Base-by-base conservation (phyloP, 2,113 vertebrate species). In the Panthera tigris region DNA sequence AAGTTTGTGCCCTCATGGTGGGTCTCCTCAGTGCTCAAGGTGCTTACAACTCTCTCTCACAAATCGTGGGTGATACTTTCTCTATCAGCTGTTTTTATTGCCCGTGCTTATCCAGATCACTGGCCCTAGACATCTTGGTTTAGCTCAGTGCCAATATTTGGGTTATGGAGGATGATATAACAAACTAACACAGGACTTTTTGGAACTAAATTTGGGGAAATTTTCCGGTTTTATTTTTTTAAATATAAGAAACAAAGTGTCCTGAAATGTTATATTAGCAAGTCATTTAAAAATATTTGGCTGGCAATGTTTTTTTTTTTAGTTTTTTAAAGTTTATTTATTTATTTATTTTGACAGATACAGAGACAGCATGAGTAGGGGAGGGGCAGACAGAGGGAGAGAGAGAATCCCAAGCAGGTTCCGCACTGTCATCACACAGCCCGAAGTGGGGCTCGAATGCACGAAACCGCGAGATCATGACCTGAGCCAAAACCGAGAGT, bases 201-300 rank as follows among this genome's bases (percentile, higher is more conserved):
- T n/a, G 41, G 52, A 94, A 94, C 74, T 96, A 66, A 95, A 91
- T 69, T 91, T 82, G 61, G 36, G 39, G 5, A 21, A 57, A 82
- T 13, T 45, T 85, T 87, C 66, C 36, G 66, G 29, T n/a, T 94
- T 89, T 7, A 19, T 36, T 55, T 74, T 76, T 19, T 50, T 16
- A 66, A 16, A 16, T 25, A 48, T 88, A 82, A 94, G 82, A 86
- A 27, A 66, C 69, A 29, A 66, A 81, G 41, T 95, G 41, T 39
- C 61, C 52, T 93, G 33, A 88, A 84, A 66, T 82, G 13, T 81
- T 85, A 8, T 45, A 71, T 57, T 19, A 94, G 25, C 33, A 96
- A 95, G 66, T 78, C 23, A 74, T 66, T 97, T 94, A 7, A 52
- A 94, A 61, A 80, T 61, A 76, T 50, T 91, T 92, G 27, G 23